phyloP scores from a whole-genome alignment of 2,888 invertebrate species.

The Hypomecis atomaria region DNA sequence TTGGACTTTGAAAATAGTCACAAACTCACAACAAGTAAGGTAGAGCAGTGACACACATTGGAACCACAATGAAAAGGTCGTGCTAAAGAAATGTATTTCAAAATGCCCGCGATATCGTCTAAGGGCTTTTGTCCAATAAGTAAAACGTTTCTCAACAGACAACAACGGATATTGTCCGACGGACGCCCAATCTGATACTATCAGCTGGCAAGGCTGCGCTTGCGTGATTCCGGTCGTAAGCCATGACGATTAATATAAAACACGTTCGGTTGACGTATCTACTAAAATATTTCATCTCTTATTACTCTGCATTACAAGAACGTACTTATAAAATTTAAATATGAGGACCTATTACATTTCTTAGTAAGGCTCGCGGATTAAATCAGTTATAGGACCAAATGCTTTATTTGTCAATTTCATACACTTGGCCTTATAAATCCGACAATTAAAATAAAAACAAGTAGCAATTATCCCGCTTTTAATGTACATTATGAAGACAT shows the following conservation, averaged over 20 bases:
- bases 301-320: background rate
- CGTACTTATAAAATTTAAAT: too few relatives aligned
- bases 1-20: too few relatives aligned
- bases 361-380: too few relatives aligned
- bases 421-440: too few relatives aligned
- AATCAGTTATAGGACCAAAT: too few relatives aligned
- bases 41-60: too few relatives aligned
- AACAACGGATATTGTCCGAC: slow-evolving; percentile 40
- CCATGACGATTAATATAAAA: slow-evolving; percentile 22
- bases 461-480: too few relatives aligned
- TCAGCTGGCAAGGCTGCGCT: slow-evolving; percentile 52
- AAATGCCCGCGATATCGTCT: slow-evolving; percentile 19
- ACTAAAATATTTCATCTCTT: slow-evolving; percentile 6
- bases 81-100: background rate
- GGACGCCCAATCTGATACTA: slow-evolving; percentile 50
- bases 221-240: slow-evolving; percentile 53
- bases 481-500: too few relatives aligned
- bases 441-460: too few relatives aligned
- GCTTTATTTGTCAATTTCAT: too few relatives aligned
- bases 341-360: too few relatives aligned
- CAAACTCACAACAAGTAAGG: too few relatives aligned
- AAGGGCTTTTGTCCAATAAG: slow-evolving; percentile 41
- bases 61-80: background rate
- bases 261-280: slow-evolving; percentile 19
- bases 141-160: slow-evolving; percentile 36